Evolutionary conservation across 2,888 invertebrate species (phyloP).

Genomic region (Sycophila texana): DNA sequence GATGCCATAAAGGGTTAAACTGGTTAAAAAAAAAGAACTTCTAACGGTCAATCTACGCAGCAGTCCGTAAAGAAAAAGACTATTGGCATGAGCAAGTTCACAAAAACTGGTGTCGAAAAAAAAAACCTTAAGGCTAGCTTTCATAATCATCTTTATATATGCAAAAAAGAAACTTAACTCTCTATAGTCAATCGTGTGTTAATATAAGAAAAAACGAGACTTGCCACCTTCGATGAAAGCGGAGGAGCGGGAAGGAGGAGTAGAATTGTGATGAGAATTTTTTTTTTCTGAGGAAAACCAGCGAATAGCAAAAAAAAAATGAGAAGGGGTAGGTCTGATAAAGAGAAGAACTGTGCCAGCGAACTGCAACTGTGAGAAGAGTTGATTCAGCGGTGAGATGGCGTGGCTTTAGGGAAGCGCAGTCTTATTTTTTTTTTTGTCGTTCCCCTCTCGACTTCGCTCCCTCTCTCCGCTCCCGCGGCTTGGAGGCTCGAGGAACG

Average conservation of each 20-base stretch:
- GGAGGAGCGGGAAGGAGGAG: conserved; percentile 22
- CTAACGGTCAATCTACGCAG: conserved; percentile 19
- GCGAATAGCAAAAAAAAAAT: conserved; percentile 67
- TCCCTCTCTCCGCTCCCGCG: neutral
- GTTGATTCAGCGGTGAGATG: conserved; percentile 66
- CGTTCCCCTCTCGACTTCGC: conserved; percentile 3
- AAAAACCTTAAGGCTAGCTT: conserved; percentile 25
- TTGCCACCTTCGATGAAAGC: neutral
- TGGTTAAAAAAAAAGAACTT: neutral
- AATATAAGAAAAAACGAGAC: too few species aligned
- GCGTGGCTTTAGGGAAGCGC: conserved; percentile 62
- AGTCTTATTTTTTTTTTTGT: conserved; percentile 30
- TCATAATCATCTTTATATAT: neutral
- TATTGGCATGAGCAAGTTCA: conserved; percentile 10
- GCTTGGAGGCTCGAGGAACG: conserved; percentile 1
- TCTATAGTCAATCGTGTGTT: too few species aligned
- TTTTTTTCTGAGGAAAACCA: conserved; percentile 62
- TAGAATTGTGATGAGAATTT: conserved; percentile 52
- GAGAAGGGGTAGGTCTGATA: too few species aligned
- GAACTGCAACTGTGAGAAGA: conserved; percentile 71
- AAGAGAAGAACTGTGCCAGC: conserved; percentile 69
- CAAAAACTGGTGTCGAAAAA: neutral
- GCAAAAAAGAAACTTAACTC: conserved; percentile 3
- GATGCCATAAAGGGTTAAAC: conserved; percentile 23
- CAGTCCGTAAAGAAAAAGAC: conserved; percentile 36